Percentiles rank a stretch among this genome's conserved stretches.
Evolutionary conservation across 2,113 vertebrate species (phyloP).

Genomic region (Rhinopomastus cyanomelas): DNA sequence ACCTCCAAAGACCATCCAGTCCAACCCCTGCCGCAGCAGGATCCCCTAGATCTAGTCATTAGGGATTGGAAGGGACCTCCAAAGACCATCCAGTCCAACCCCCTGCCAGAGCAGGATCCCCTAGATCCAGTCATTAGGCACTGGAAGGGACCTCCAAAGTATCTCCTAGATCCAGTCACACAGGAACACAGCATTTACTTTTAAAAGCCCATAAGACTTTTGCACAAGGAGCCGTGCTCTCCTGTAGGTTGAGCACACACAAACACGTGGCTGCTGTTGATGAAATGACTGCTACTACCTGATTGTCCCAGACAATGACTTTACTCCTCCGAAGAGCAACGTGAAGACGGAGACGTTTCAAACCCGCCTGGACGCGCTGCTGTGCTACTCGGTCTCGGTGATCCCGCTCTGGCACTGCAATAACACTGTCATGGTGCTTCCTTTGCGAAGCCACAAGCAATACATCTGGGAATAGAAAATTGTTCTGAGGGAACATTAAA

Average conservation of each 20-base stretch:
- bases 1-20: too few relatives aligned
- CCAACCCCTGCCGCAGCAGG: too few relatives aligned
- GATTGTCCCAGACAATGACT: neutral
- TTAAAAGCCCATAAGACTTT: neutral
- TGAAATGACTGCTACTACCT: neutral
- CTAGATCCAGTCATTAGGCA: too few relatives aligned
- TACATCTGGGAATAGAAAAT: slow-evolving; percentile 22
- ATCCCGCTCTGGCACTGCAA: slow-evolving; percentile 5
- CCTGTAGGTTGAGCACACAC: neutral
- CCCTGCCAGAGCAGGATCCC: too few relatives aligned
- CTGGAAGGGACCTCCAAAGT: too few relatives aligned
- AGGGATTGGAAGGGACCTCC: too few relatives aligned
- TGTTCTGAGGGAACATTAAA: slow-evolving; percentile 61
- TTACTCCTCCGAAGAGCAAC: neutral
- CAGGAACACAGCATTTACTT: neutral
- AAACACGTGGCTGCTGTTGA: neutral
- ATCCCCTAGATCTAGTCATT: too few relatives aligned
- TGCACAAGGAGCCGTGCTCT: neutral
- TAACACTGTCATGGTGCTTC: neutral
- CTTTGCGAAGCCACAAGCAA: slow-evolving; percentile 38
- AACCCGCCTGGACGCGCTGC: too few relatives aligned
- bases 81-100: too few relatives aligned
- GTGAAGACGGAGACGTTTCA: too few relatives aligned
- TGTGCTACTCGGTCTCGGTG: too few relatives aligned
- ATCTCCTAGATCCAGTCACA: too few relatives aligned